Conservation (phyloP, 2,113 vertebrate species). For the Brachyistius frenatus region DNA sequence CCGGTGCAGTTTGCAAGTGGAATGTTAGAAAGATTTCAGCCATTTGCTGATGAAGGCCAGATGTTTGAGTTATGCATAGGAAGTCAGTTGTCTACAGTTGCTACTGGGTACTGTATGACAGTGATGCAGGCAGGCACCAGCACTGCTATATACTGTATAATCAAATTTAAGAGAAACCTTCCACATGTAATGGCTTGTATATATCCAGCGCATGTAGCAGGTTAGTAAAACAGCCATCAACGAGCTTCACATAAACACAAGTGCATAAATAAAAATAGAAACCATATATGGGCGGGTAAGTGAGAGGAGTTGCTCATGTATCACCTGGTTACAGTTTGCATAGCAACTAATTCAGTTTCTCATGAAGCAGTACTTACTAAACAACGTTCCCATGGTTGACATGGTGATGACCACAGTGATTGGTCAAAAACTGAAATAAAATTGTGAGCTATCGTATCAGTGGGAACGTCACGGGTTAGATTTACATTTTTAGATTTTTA, state of each 20-base stretch:
- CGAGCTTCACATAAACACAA: slow-evolving; percentile 42
- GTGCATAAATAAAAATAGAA: slow-evolving; percentile 53
- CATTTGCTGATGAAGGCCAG: slow-evolving; percentile 69
- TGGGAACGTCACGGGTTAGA: too few relatives aligned
- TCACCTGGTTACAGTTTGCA: slow-evolving; percentile 58
- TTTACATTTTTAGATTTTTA: too few relatives aligned
- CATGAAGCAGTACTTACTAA: slow-evolving; percentile 1
- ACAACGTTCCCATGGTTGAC: background rate
- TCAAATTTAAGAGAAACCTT: slow-evolving; percentile 43
- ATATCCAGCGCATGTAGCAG: slow-evolving; percentile 13
- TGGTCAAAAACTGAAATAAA: background rate
- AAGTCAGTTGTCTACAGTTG: slow-evolving; percentile 65
- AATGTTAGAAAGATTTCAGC: slow-evolving; percentile 63
- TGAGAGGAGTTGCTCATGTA: slow-evolving; percentile 29
- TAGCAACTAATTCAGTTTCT: slow-evolving; percentile 43
- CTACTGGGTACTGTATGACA: slow-evolving; percentile 56
- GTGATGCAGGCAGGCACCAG: slow-evolving; percentile 48
- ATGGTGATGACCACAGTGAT: background rate
- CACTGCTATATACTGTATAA: slow-evolving; percentile 41
- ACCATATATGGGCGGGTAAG: slow-evolving; percentile 6
- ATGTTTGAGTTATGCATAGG: slow-evolving; percentile 70
- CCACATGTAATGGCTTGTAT: slow-evolving; percentile 35
- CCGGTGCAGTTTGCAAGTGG: slow-evolving; percentile 67
- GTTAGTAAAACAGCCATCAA: slow-evolving; percentile 23
- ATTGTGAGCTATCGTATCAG: background rate